A percentile compares a stretch with the other conserved stretches of the same genome.
Conservation (phyloP, 1,140 invertebrate species). For the Hormaphis cornu region DNA sequence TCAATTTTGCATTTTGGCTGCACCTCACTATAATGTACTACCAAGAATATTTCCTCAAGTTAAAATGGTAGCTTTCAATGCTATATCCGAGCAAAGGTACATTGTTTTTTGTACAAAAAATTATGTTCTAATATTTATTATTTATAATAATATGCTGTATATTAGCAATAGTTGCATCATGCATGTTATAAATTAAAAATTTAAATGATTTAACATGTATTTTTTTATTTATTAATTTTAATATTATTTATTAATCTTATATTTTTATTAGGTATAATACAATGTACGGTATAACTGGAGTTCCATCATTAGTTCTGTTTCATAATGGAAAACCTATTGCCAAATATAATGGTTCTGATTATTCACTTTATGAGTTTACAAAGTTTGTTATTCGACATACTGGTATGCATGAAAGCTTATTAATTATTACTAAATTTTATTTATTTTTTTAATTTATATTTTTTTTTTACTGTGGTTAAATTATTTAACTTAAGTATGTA, state of each 20-base stretch:
- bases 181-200: background rate
- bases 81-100: conserved; percentile 67
- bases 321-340: conserved; percentile 81
- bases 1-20: conserved; percentile 78
- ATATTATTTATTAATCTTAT: background rate
- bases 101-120: conserved; percentile 23
- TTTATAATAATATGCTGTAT: background rate
- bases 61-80: conserved; percentile 82
- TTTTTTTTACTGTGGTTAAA: background rate
- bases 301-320: conserved; percentile 84
- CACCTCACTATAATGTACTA: conserved; percentile 82
- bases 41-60: conserved; percentile 73
- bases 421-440: background rate
- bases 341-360: conserved; percentile 77
- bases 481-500: too few species aligned
- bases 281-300: conserved; percentile 85
- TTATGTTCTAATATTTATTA: conserved; percentile 3
- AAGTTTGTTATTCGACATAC: conserved; percentile 75
- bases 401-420: conserved; percentile 40
- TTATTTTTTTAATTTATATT: background rate
- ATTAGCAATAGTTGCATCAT: background rate
- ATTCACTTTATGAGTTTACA: conserved; percentile 67
- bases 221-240: background rate
- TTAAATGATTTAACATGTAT: background rate
- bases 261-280: conserved; percentile 62